Conservation (phyloP, 2,113 vertebrate genomes). For the Helogale parvula region DNA sequence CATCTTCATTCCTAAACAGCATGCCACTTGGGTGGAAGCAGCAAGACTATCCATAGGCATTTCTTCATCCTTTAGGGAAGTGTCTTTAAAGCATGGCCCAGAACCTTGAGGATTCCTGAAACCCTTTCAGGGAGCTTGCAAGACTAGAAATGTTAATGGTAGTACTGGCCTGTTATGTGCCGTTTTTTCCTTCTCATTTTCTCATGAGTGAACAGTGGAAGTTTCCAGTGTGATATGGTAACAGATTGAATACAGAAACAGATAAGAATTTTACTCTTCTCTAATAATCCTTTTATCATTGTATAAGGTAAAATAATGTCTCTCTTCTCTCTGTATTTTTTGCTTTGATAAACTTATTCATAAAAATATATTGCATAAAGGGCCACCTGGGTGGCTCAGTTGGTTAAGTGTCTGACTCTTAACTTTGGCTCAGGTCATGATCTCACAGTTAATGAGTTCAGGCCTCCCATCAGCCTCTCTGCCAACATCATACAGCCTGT, state of each 20-base stretch:
- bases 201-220: not conserved
- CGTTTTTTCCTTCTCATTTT: not conserved
- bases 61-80: not conserved
- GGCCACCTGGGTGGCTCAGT: too few species aligned
- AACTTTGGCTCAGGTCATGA: too few species aligned
- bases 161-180: not conserved
- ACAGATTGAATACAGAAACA: not conserved
- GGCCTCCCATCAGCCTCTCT: too few species aligned
- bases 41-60: not conserved
- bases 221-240: not conserved
- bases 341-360: not conserved
- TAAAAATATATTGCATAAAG: not conserved
- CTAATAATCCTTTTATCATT: not conserved
- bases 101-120: not conserved
- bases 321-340: not conserved
- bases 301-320: not conserved
- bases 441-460: too few species aligned
- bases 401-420: too few species aligned
- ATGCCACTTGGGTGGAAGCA: not conserved
- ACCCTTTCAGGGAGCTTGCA: not conserved
- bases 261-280: not conserved
- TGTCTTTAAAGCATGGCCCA: not conserved
- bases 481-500: too few species aligned
- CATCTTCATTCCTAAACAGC: not conserved
- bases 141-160: not conserved